A percentile compares a stretch with the other conserved stretches of the same genome.
Evolutionary conservation across 2,888 invertebrate species (phyloP).

Genomic region (Sarcophaga rosellei): DNA sequence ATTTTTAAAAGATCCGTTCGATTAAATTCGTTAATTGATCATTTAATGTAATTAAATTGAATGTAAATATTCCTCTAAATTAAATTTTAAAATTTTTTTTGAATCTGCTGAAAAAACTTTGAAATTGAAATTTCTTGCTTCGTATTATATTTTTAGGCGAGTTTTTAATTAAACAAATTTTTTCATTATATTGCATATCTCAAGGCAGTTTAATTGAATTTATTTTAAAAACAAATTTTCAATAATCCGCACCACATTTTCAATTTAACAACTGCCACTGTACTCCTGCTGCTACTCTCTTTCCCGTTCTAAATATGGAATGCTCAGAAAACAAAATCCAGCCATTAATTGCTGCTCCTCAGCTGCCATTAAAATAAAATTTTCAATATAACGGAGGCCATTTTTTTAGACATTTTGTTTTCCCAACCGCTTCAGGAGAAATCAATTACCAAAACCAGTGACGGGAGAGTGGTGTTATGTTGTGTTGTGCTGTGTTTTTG

Average conservation of each 20-base stretch:
- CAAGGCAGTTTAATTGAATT: constrained; percentile 71
- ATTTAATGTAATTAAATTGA: too few relatives aligned
- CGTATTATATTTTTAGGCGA: not conserved
- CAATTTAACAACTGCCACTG: not conserved
- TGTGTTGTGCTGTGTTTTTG: not conserved
- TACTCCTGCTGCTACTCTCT: not conserved
- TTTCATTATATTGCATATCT: constrained; percentile 54
- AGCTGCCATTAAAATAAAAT: constrained; percentile 22
- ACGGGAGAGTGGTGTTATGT: constrained; percentile 26
- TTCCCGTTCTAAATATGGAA: not conserved
- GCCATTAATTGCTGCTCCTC: constrained; percentile 8
- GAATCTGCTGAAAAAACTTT: too few relatives aligned
- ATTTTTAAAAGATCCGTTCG: too few relatives aligned
- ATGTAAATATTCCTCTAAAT: too few relatives aligned
- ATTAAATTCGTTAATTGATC: too few relatives aligned
- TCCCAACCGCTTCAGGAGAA: constrained; percentile 58
- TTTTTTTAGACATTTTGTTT: constrained; percentile 23
- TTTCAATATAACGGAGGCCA: constrained; percentile 49
- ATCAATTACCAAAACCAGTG: constrained; percentile 64
- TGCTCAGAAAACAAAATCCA: not conserved
- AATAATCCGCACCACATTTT: constrained; percentile 39
- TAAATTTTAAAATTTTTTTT: too few relatives aligned
- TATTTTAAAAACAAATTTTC: constrained; percentile 55
- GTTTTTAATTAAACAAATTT: constrained; percentile 37
- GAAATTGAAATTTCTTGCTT: too few relatives aligned